Evolutionary conservation across 2,888 invertebrate genomes (phyloP), one percentile per base, ranked within the genome.

Genomic region (Seira sanloemensis): DNA sequence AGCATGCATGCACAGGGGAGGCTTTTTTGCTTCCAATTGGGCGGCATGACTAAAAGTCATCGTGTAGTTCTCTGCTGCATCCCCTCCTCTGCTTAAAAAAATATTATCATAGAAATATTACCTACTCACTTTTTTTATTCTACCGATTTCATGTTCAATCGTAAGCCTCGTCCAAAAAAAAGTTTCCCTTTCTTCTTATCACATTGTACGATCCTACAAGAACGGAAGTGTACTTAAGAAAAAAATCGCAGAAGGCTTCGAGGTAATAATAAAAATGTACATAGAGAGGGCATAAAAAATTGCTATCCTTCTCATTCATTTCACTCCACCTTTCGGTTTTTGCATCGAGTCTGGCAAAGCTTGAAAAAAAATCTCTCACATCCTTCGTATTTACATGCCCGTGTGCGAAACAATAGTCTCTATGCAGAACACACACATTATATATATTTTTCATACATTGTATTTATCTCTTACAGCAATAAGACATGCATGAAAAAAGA

Each of bases 291-390:
- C n/a, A n/a, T 37, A 37, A 37, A 5, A 37, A 37, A 37, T 37
- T 12, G 37, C 37, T 37, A 26, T 76, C 67, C 18, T 7, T 68
- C 46, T 62, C 37, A 54, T 7, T 68, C 58, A 58, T 68, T 54
- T 21, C 26, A 77, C 82, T 77, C 82, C 82, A 83, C 82, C 82
- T 77, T 77, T 77, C 77, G 77, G 82, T 83, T 83, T 83, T 37
- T n/a, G 37, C n/a, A 12, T 23, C 23, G 26, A n/a, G n/a, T n/a
- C n/a, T n/a, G n/a, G n/a, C n/a, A n/a, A n/a, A n/a, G n/a, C n/a
- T n/a, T n/a, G n/a, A n/a, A n/a, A n/a, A n/a, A n/a, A n/a, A n/a
- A n/a, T n/a, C n/a, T n/a, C n/a, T n/a, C n/a, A n/a, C n/a, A n/a
- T n/a, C n/a, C n/a, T n/a, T n/a, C n/a, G n/a, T n/a, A n/a, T n/a